A percentile compares a stretch with the other conserved stretches of the same genome.
phyloP scores from a whole-genome alignment of 2,113 vertebrate genomes.

The Crocuta crocuta region DNA sequence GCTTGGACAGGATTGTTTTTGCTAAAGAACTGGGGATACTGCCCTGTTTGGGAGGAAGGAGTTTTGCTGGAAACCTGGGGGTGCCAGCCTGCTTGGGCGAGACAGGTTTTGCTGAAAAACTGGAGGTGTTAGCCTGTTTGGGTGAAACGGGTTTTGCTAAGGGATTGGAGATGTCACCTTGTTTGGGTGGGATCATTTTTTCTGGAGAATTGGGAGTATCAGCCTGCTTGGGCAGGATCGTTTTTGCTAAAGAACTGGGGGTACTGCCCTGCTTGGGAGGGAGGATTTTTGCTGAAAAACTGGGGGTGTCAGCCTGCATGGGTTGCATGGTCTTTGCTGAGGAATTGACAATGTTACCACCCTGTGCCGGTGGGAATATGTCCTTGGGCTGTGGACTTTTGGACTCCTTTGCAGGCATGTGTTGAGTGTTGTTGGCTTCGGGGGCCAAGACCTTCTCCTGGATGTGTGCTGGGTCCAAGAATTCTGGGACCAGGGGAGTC shows the following conservation, averaged over 20 bases:
- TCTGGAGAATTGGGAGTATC: background rate
- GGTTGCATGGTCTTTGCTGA: background rate
- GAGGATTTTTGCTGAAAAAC: background rate
- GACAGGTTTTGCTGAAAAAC: background rate
- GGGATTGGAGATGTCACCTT: background rate
- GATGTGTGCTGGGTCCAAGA: slow-evolving; percentile 20
- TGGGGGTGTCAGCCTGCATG: rapidly evolving
- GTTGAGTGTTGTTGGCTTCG: background rate
- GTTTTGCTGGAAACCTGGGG: background rate
- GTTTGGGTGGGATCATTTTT: background rate
- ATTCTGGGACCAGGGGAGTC: background rate
- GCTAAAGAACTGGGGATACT: background rate
- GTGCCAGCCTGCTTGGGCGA: rapidly evolving
- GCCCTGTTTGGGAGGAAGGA: background rate
- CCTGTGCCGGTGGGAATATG: background rate
- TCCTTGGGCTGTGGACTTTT: background rate
- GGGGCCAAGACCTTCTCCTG: background rate
- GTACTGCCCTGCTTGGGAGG: background rate
- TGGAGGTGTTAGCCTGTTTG: background rate
- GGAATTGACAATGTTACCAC: background rate
- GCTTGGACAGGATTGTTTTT: background rate
- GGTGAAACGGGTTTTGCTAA: background rate
- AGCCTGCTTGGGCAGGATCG: rapidly evolving
- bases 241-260: background rate
- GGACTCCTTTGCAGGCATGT: background rate